Conservation (phyloP, 92 coral and sea anemone species). For the Palythoa heliodiscus region DNA sequence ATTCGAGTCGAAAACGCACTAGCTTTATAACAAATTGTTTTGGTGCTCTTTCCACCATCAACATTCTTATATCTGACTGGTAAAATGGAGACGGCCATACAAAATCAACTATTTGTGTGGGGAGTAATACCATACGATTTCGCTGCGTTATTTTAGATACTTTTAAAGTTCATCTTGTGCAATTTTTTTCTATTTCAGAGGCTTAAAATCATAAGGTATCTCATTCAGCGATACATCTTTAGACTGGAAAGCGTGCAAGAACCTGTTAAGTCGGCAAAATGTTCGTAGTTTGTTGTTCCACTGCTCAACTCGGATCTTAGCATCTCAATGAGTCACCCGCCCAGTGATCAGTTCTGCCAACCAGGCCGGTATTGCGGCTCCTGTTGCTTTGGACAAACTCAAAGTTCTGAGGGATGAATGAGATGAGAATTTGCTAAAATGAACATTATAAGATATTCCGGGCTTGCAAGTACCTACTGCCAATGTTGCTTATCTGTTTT, state of each 20-base stretch:
- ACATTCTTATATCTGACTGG: too few species aligned
- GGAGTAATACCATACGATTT: neutral
- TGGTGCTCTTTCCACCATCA: too few species aligned
- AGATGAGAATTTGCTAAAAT: too few species aligned
- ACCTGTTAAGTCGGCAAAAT: neutral
- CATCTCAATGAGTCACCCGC: neutral
- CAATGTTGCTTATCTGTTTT: too few species aligned
- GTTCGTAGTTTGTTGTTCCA: neutral
- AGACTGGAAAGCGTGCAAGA: neutral
- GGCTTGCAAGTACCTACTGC: neutral
- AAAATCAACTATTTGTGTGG: too few species aligned
- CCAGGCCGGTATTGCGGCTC: neutral
- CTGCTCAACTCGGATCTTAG: neutral
- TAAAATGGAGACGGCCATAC: too few species aligned
- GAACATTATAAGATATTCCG: neutral
- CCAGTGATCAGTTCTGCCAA: neutral
- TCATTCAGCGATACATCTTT: slow-evolving; percentile 19
- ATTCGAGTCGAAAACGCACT: too few species aligned
- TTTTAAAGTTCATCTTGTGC: neutral
- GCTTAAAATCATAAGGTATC: slow-evolving; percentile 8
- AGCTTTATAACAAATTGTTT: too few species aligned
- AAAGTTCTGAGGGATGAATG: neutral
- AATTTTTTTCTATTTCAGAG: slow-evolving; percentile 6
- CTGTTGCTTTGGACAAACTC: neutral
- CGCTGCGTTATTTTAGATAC: neutral